phyloP scores from a whole-genome alignment of 1,140 invertebrate species.

The Brachionus koreanus region DNA sequence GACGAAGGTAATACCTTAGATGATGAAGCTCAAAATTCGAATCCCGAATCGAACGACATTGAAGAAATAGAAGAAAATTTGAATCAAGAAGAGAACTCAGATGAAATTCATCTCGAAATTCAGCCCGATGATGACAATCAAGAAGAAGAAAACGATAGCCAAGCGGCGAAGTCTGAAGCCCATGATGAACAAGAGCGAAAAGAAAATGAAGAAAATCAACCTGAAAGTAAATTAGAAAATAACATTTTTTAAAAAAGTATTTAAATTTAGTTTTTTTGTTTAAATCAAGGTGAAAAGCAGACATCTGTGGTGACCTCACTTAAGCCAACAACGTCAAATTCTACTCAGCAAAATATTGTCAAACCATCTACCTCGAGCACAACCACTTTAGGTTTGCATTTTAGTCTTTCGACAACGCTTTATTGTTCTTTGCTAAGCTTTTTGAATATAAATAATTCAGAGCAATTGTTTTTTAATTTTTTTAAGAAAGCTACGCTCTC shows the following conservation, averaged over 20 bases:
- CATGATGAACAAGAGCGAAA: neutral
- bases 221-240: neutral
- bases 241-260: neutral
- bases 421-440: conserved; percentile 16
- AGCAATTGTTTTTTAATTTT: neutral
- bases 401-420: neutral
- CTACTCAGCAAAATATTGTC: neutral
- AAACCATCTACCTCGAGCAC: conserved; percentile 3
- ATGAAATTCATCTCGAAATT: conserved; percentile 11
- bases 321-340: neutral
- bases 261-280: neutral
- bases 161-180: neutral
- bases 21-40: neutral
- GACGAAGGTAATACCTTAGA: neutral
- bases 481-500: neutral
- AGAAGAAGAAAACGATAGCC: neutral
- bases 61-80: conserved; percentile 30
- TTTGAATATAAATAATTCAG: neutral
- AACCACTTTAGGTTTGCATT: neutral
- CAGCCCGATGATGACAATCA: neutral
- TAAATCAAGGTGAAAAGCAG: neutral
- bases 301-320: neutral
- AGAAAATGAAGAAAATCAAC: neutral
- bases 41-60: conserved; percentile 2
- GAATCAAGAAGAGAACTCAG: neutral